phyloP scores from a whole-genome alignment of 1,140 invertebrate species.

The Steinernema feltiae region DNA sequence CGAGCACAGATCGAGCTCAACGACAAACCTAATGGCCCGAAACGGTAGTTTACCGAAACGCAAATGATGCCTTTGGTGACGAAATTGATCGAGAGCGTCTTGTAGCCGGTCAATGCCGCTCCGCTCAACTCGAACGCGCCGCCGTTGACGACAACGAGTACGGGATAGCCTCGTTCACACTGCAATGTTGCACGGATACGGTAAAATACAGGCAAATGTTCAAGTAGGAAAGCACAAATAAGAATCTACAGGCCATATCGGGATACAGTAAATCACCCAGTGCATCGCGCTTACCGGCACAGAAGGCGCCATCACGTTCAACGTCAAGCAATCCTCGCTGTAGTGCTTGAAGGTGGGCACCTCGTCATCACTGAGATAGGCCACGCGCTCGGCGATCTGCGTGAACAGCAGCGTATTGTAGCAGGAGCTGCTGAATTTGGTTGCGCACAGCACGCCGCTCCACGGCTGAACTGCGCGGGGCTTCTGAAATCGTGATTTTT shows the following conservation, averaged over 20 bases:
- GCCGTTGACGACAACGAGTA: slow-evolving; percentile 40
- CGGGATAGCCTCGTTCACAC: slow-evolving; percentile 32
- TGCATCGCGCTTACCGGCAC: neutral
- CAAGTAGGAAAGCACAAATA: too few relatives aligned
- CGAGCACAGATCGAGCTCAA: neutral
- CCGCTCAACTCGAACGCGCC: slow-evolving; percentile 30
- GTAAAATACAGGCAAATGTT: too few relatives aligned
- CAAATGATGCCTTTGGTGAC: slow-evolving; percentile 20
- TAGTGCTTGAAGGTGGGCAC: neutral
- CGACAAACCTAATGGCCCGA: slow-evolving; percentile 20
- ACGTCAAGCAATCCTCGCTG: slow-evolving; percentile 18
- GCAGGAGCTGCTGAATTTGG: neutral
- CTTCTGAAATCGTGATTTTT: neutral
- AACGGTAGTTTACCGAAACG: slow-evolving; percentile 15
- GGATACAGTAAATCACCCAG: neutral
- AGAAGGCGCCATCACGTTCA: slow-evolving; percentile 16
- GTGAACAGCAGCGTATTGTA: too few relatives aligned
- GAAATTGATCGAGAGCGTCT: slow-evolving; percentile 16
- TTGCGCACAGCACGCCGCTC: neutral
- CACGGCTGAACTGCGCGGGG: neutral
- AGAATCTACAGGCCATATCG: too few relatives aligned
- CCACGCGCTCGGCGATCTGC: too few relatives aligned
- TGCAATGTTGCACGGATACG: too few relatives aligned
- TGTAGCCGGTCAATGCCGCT: neutral
- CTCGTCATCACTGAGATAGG: neutral